These are phyloP conservation scores for Notothenia rossii DNA, from an alignment of 2,113 vertebrate genomes.

Conservation along the genomic window DNA sequence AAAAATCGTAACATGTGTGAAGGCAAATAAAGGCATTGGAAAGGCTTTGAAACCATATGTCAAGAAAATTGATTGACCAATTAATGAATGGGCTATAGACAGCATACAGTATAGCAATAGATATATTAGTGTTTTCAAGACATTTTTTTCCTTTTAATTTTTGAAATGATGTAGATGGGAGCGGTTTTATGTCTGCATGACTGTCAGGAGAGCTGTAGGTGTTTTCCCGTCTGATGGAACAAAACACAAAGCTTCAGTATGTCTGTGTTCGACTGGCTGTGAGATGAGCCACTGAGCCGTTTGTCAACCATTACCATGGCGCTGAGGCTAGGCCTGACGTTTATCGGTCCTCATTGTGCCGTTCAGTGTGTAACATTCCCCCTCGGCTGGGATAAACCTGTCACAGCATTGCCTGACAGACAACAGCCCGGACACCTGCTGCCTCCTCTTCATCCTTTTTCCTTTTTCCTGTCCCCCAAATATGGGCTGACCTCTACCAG, in stretches of 20 bases:
- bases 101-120: not conserved
- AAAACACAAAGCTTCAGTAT: constrained; percentile 33
- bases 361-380: constrained; percentile 54
- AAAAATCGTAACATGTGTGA: too few species aligned
- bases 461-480: constrained; percentile 20
- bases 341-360: constrained; percentile 65
- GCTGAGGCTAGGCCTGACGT: constrained; percentile 55
- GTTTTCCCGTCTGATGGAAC: constrained; percentile 28
- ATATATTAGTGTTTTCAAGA: not conserved
- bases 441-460: constrained; percentile 9
- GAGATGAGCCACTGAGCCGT: constrained; percentile 60
- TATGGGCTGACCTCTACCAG: not conserved
- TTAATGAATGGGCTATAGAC: not conserved
- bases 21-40: not conserved
- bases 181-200: not conserved
- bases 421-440: constrained; percentile 32
- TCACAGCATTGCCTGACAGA: constrained; percentile 55
- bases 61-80: not conserved
- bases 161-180: not conserved
- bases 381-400: constrained; percentile 69
- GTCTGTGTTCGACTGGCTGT: constrained; percentile 42
- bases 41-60: not conserved
- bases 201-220: constrained; percentile 13
- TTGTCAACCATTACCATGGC: constrained; percentile 63
- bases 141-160: not conserved